Percentiles rank a stretch among this genome's conserved stretches.
These are phyloP conservation scores for Spodoptera picta DNA, from an alignment of 2,888 invertebrate species.

Conservation along the genomic window DNA sequence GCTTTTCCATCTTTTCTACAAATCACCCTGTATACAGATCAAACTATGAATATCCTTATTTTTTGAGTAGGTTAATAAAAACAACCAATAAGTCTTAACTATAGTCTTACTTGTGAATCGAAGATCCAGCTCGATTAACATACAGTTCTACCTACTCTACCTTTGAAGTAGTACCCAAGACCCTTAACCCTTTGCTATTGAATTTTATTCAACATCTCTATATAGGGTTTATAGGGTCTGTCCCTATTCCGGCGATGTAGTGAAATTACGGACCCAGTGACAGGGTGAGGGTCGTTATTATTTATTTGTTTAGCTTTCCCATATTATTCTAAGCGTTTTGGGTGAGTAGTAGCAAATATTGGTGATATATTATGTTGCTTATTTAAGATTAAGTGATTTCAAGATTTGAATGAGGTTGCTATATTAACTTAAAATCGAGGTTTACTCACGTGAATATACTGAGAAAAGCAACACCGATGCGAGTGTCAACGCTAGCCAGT, in stretches of 20 bases:
- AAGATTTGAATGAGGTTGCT: no score
- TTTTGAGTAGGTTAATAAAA: no score
- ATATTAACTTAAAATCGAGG: no score
- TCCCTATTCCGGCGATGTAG: slow-evolving; percentile 33
- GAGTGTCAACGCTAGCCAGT: no score
- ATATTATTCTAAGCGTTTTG: slow-evolving; percentile 10
- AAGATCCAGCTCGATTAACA: slow-evolving; percentile 29
- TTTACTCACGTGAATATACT: no score
- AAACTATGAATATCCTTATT: no score
- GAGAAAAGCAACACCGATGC: no score
- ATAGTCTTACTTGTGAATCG: slow-evolving; percentile 8
- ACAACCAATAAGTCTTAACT: no score
- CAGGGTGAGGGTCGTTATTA: slow-evolving; percentile 20
- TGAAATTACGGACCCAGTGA: slow-evolving; percentile 24
- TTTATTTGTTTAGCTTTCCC: slow-evolving; percentile 36
- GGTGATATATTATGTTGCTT: slow-evolving; percentile 6
- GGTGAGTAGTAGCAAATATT: not conserved
- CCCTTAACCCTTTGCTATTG: slow-evolving; percentile 40
- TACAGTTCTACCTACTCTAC: slow-evolving; percentile 26
- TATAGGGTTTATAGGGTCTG: slow-evolving; percentile 19
- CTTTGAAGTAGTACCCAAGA: slow-evolving; percentile 33
- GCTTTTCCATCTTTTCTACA: no score
- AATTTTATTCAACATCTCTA: slow-evolving; percentile 50
- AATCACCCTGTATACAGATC: no score
- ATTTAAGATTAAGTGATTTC: not conserved